Evolutionary conservation across 2,113 vertebrate genomes (phyloP).

Genomic region (Rhombomys opimus): DNA sequence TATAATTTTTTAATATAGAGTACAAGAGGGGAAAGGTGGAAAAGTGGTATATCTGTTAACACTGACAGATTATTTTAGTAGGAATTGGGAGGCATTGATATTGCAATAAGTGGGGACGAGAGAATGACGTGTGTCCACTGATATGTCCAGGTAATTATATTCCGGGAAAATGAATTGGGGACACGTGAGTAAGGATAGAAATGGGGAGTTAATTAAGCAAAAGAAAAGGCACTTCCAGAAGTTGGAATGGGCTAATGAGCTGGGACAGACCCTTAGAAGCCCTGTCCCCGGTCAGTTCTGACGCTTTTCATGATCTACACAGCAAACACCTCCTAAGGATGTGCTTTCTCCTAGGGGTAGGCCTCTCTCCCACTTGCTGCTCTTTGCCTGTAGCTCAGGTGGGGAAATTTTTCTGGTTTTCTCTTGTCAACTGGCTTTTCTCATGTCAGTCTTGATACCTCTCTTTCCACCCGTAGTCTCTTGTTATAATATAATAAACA

Average conservation of each 20-base stretch:
- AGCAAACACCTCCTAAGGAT: neutral
- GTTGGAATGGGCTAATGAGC: neutral
- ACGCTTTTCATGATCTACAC: neutral
- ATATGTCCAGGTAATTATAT: neutral
- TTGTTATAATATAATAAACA: neutral
- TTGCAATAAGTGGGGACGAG: no score
- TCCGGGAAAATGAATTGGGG: neutral
- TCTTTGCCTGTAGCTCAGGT: neutral
- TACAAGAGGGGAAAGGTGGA: neutral
- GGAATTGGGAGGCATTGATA: neutral
- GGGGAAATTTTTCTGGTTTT: neutral
- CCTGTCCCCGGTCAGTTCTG: neutral
- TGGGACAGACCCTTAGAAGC: no score
- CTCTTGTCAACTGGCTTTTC: neutral
- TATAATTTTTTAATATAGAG: neutral
- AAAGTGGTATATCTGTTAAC: neutral
- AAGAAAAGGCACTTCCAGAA: neutral
- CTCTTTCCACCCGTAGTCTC: neutral
- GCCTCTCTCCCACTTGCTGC: neutral
- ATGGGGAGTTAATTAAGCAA: neutral
- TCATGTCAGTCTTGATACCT: neutral
- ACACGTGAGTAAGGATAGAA: neutral
- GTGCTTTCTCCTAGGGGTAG: neutral
- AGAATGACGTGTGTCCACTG: no score
- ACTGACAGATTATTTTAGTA: neutral